Conservation (phyloP, 2,113 vertebrate genomes). For the Silurus asotus region DNA sequence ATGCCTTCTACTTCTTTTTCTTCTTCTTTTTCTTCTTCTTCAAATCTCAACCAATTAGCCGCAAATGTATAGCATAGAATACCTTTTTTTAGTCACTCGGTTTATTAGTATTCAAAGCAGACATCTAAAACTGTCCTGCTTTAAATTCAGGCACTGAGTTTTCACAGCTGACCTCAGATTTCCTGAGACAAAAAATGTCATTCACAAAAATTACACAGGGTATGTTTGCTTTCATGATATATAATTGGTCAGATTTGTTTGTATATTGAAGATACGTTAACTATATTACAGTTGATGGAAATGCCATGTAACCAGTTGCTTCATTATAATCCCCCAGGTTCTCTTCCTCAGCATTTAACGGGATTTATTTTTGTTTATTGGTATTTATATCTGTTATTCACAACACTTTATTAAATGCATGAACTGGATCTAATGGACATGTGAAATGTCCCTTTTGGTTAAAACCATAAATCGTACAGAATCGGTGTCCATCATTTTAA, state of each 20-base stretch:
- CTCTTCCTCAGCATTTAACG: slow-evolving; percentile 1
- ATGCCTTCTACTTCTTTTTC: neutral
- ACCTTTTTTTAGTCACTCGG: slow-evolving; percentile 46
- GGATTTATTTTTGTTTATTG: slow-evolving; percentile 10
- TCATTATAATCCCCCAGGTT: neutral
- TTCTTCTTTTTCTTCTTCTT: neutral
- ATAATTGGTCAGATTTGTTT: neutral
- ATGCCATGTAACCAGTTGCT: neutral
- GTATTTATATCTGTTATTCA: slow-evolving; percentile 6
- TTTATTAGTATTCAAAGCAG: slow-evolving; percentile 31
- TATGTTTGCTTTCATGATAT: neutral
- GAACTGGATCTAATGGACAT: neutral
- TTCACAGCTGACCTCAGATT: neutral
- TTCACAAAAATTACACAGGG: slow-evolving; percentile 31
- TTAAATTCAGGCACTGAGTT: slow-evolving; percentile 12
- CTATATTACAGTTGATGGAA: neutral
- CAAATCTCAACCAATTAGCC: slow-evolving; percentile 42
- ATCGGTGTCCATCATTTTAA: neutral
- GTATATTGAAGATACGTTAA: neutral
- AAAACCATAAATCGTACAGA: slow-evolving; percentile 12
- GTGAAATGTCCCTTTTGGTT: slow-evolving; percentile 2
- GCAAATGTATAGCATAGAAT: slow-evolving; percentile 52
- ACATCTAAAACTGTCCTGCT: slow-evolving; percentile 30
- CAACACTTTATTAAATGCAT: slow-evolving; percentile 14
- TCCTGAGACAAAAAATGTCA: slow-evolving; percentile 6